Conservation (phyloP, 2,113 vertebrate species). For the Oreochromis niloticus region DNA sequence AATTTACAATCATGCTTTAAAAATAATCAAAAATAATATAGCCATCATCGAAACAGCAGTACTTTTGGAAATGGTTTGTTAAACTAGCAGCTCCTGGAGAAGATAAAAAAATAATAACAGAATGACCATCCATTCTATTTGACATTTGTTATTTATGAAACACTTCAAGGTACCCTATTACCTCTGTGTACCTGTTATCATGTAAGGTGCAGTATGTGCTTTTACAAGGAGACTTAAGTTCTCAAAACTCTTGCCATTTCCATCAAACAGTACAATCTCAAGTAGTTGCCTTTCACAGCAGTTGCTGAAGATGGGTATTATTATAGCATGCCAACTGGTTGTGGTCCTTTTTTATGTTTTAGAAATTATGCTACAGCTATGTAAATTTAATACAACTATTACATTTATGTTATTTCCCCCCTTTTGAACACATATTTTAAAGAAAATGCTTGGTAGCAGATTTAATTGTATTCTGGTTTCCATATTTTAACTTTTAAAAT, state of each 20-base stretch:
- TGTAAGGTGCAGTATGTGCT: not conserved
- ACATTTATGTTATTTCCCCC: not conserved
- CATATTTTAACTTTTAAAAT: not conserved
- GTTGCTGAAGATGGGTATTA: not conserved
- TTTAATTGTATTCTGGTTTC: not conserved
- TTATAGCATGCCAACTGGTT: not conserved
- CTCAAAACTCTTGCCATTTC: not conserved
- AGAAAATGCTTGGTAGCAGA: not conserved
- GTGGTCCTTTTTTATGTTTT: not conserved
- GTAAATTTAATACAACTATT: not conserved
- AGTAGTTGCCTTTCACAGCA: not conserved
- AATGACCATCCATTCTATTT: constrained; percentile 19
- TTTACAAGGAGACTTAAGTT: not conserved
- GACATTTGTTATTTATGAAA: constrained; percentile 42
- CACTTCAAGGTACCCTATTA: constrained; percentile 35
- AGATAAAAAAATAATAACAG: not conserved
- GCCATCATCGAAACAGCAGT: not conserved
- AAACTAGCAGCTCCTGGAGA: not conserved
- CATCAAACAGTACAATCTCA: not conserved
- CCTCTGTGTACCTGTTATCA: not conserved
- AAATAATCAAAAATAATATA: not conserved
- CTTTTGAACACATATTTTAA: not conserved
- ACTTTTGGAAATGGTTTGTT: not conserved
- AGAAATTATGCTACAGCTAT: not conserved
- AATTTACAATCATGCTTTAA: not conserved